A percentile compares a stretch with the other conserved stretches of the same genome.
These are phyloP conservation scores for Menidia beryllina DNA, from an alignment of 2,113 vertebrate genomes.

Conservation along the genomic window DNA sequence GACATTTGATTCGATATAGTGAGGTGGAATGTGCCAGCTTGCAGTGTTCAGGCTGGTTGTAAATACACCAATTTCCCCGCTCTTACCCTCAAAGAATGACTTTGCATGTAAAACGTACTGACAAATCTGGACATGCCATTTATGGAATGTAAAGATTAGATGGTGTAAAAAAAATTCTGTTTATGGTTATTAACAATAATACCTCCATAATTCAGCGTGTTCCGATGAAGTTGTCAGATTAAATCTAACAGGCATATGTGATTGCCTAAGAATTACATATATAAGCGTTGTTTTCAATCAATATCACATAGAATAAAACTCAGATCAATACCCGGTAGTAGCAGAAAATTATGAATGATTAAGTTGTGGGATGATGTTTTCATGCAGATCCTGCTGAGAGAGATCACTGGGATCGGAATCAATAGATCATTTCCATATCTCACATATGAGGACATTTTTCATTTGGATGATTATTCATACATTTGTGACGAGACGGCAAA, in stretches of 20 bases:
- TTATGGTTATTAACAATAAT: too few relatives aligned
- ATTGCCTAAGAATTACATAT: too few relatives aligned
- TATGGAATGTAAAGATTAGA: neutral
- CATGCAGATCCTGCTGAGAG: neutral
- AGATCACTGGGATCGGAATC: neutral
- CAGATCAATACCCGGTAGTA: neutral
- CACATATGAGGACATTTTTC: too few relatives aligned
- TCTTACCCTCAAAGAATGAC: conserved; percentile 26
- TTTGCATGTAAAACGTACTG: conserved; percentile 15
- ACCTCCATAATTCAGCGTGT: neutral
- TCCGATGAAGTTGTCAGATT: too few relatives aligned
- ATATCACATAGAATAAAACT: too few relatives aligned
- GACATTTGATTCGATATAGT: conserved; percentile 42
- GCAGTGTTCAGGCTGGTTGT: conserved; percentile 37
- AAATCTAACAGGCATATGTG: too few relatives aligned
- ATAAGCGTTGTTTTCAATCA: too few relatives aligned
- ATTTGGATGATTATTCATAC: too few relatives aligned
- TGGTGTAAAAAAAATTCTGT: neutral
- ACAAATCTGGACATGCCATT: conserved; percentile 13
- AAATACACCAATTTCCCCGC: conserved; percentile 12
- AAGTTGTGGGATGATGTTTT: neutral
- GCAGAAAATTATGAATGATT: neutral
- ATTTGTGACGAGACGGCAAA: neutral
- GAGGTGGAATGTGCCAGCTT: conserved; percentile 18
- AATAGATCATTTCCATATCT: too few relatives aligned